Evolutionary conservation across 2,113 vertebrate genomes (phyloP).

Genomic region (Bambusicola thoracicus): DNA sequence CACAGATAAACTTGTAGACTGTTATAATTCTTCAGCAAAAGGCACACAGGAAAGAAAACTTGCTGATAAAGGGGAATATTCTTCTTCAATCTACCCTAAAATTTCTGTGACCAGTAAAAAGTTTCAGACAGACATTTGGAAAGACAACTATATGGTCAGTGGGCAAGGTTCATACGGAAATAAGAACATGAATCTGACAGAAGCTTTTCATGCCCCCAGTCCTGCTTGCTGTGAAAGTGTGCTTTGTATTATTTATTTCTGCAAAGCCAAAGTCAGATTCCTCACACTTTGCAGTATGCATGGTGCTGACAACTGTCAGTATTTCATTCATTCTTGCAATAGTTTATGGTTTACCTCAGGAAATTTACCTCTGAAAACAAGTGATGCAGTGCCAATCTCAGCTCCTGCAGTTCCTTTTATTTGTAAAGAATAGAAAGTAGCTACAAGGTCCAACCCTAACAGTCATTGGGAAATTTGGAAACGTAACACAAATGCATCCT

Average conservation of each 20-base stretch:
- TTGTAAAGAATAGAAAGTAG: not conserved
- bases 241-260: not conserved
- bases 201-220: not conserved
- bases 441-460: not conserved
- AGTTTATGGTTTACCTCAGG: not conserved
- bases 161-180: not conserved
- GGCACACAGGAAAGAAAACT: not conserved
- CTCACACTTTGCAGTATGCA: not conserved
- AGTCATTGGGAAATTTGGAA: not conserved
- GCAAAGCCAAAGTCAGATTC: not conserved
- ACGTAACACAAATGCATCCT: not conserved
- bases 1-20: not conserved
- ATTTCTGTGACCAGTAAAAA: not conserved
- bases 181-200: not conserved
- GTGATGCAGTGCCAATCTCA: not conserved
- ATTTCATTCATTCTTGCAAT: not conserved
- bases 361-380: not conserved
- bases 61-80: not conserved
- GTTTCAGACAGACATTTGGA: not conserved
- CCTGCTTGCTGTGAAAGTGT: not conserved
- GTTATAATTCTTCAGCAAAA: not conserved
- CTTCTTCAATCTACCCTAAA: not conserved
- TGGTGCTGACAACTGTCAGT: not conserved
- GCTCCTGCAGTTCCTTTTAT: not conserved
- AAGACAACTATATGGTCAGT: not conserved